Evolutionary conservation across 2,797 vertebrate species (phyloP).

Genomic region (Rhabdomys pumilio): DNA sequence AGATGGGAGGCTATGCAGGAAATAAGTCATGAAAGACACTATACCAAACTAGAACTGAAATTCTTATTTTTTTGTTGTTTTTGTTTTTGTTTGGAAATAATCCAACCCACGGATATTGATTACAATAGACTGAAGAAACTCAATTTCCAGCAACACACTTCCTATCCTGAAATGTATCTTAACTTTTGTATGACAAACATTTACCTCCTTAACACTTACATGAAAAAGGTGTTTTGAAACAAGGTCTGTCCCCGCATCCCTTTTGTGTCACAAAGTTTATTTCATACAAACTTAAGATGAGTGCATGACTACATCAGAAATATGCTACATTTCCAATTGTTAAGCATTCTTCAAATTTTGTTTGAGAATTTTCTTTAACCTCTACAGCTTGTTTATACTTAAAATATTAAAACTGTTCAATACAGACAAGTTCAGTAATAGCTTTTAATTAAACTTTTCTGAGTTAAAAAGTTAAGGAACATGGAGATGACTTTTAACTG

Average conservation of each 20-base stretch:
- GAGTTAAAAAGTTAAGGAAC: conserved; percentile 70
- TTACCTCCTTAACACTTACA: background rate
- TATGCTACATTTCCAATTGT: background rate
- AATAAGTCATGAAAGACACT: background rate
- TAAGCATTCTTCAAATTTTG: background rate
- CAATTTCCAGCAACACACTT: background rate
- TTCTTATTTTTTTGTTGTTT: background rate
- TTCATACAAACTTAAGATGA: conserved; percentile 5
- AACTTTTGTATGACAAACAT: background rate
- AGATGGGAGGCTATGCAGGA: background rate
- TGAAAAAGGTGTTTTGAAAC: background rate
- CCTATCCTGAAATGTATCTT: background rate
- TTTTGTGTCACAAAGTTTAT: background rate
- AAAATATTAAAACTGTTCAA: conserved; percentile 27
- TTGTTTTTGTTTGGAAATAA: background rate
- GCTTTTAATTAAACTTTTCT: conserved; percentile 48
- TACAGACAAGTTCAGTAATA: background rate
- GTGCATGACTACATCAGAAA: background rate
- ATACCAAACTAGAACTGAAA: background rate
- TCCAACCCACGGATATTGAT: background rate
- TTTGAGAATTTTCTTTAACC: conserved; percentile 48
- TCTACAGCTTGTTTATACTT: background rate
- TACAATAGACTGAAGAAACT: background rate
- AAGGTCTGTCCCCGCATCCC: background rate
- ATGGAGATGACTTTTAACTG: conserved; percentile 63